Conservation (phyloP, 2,113 vertebrate genomes). For the Tringa solitaria region DNA sequence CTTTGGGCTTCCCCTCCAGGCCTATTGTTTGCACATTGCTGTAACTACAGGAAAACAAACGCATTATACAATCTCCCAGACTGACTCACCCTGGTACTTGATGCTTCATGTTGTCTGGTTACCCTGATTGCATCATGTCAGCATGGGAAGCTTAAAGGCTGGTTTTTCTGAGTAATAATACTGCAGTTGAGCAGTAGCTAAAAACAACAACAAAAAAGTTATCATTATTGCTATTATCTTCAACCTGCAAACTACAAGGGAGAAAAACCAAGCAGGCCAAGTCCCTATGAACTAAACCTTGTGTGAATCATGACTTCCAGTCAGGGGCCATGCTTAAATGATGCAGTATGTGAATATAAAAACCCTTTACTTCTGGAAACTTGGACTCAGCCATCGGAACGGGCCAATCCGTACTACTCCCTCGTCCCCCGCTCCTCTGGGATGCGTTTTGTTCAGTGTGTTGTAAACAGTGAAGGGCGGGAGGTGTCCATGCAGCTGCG, state of each 20-base stretch:
- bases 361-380: conserved; percentile 54
- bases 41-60: conserved; percentile 62
- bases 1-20: conserved; percentile 54
- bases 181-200: conserved; percentile 9
- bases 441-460: neutral
- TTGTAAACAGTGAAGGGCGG: conserved; percentile 37
- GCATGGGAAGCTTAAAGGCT: conserved; percentile 37
- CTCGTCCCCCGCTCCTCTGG: conserved; percentile 4
- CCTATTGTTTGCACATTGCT: conserved; percentile 50
- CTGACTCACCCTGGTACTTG: conserved; percentile 62
- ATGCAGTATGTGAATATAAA: conserved; percentile 11
- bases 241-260: neutral
- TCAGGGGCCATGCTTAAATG: conserved; percentile 25
- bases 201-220: neutral
- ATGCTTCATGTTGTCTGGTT: conserved; percentile 61
- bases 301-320: conserved; percentile 60
- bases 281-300: neutral
- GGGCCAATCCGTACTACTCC: neutral
- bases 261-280: conserved; percentile 4
- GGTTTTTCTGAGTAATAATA: conserved; percentile 39
- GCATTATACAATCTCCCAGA: conserved; percentile 56
- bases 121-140: conserved; percentile 30
- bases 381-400: conserved; percentile 36
- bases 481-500: neutral
- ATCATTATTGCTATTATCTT: neutral